These are phyloP conservation scores for Apis cerana DNA, from an alignment of 1,140 invertebrate genomes.

Conservation along the genomic window DNA sequence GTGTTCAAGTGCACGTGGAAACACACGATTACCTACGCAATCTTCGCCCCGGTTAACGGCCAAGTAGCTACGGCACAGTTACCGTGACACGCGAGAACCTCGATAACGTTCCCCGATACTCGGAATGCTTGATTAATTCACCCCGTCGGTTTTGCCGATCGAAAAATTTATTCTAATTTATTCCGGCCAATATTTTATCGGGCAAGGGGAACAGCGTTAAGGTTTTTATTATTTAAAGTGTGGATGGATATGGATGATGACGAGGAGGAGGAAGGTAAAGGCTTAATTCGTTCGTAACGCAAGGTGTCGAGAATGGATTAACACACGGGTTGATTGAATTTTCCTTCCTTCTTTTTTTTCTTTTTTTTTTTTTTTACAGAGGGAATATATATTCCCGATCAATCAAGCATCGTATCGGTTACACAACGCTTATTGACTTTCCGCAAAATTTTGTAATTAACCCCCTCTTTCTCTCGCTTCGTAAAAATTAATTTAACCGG, in stretches of 20 bases:
- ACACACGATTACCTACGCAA: not conserved
- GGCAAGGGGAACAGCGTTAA: no score
- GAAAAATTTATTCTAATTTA: not conserved
- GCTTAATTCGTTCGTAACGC: no score
- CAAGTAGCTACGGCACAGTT: not conserved
- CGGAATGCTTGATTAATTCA: not conserved
- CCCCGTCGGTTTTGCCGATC: not conserved
- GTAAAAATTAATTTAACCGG: slow-evolving; percentile 10
- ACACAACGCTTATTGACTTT: slow-evolving; percentile 15
- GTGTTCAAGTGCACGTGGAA: not conserved
- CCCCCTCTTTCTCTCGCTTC: not conserved
- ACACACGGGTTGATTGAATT: not conserved
- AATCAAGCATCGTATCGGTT: slow-evolving; percentile 18
- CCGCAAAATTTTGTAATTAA: slow-evolving; percentile 30
- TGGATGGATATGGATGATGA: no score
- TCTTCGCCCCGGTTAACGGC: slow-evolving; percentile 35
- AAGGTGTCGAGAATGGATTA: not conserved
- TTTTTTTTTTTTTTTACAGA: not conserved
- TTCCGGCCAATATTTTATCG: not conserved
- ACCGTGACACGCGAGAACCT: slow-evolving; percentile 9
- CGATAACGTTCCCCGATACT: not conserved
- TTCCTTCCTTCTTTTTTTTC: no score
- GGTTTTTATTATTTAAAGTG: no score
- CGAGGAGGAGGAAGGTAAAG: no score
- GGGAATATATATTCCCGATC: not conserved